phyloP scores from a whole-genome alignment of 2,888 invertebrate species.

The Azorinus chamasolen region DNA sequence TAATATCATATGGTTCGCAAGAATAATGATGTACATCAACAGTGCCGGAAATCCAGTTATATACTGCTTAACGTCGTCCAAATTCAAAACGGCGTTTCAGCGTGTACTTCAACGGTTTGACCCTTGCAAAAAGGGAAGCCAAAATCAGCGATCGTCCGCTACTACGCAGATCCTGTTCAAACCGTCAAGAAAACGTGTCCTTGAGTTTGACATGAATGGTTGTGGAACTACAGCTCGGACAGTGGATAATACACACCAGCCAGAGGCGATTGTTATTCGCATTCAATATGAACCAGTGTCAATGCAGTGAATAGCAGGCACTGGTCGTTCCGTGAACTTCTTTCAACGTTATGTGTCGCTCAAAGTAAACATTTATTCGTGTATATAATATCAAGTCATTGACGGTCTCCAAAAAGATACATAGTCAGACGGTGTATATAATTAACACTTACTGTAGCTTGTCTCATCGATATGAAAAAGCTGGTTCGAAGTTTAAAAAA shows the following conservation, averaged over 20 bases:
- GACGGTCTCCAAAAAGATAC: no score
- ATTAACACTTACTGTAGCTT: no score
- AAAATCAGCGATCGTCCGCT: slow-evolving; percentile 9
- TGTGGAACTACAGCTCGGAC: slow-evolving; percentile 11
- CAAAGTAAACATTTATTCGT: no score
- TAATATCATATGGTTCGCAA: slow-evolving; percentile 93
- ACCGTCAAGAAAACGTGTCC: slow-evolving; percentile 8
- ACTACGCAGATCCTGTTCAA: slow-evolving; percentile 12
- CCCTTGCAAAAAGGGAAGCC: not conserved
- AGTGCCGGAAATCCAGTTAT: slow-evolving; percentile 96
- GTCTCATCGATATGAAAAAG: no score
- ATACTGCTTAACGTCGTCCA: slow-evolving; percentile 96
- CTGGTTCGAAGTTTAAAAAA: no score
- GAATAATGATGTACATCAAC: slow-evolving; percentile 93
- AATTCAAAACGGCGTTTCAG: slow-evolving; percentile 90
- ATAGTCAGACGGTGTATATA: no score
- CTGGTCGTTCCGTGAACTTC: no score
- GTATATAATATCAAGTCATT: no score
- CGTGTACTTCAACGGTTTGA: slow-evolving; percentile 27
- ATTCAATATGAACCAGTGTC: slow-evolving; percentile 1
- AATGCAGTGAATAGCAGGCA: no score
- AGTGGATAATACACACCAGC: not conserved
- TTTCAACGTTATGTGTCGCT: no score
- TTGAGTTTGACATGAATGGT: slow-evolving; percentile 3
- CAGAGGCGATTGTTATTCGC: slow-evolving; percentile 17